Percentiles rank a stretch among this genome's conserved stretches.
Conservation (phyloP, 1,140 invertebrate species). For the Leptinotarsa lineolata region DNA sequence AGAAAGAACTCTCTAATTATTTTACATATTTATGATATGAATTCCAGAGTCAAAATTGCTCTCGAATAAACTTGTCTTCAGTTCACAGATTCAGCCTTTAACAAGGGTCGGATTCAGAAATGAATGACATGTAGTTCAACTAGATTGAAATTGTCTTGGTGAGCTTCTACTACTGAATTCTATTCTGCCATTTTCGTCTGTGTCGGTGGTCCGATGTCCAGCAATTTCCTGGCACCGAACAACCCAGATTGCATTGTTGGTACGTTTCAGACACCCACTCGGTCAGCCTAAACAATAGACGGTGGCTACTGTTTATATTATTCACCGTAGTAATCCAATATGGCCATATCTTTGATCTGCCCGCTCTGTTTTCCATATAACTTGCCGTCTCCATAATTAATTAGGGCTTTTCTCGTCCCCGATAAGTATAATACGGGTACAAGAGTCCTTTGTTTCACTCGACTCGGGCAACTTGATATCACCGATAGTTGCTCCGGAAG, state of each 20-base stretch:
- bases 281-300: conserved; percentile 27
- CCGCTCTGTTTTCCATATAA: conserved; percentile 33
- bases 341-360: conserved; percentile 32
- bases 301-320: conserved; percentile 29
- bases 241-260: not conserved
- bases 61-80: too few relatives aligned
- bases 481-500: not conserved
- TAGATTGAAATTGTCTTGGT: too few relatives aligned
- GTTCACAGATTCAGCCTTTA: too few relatives aligned
- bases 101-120: too few relatives aligned
- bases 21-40: too few relatives aligned
- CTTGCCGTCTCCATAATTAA: conserved; percentile 33
- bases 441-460: conserved; percentile 27
- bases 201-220: not conserved
- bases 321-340: conserved; percentile 32
- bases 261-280: conserved; percentile 20
- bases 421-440: conserved; percentile 31
- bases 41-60: too few relatives aligned
- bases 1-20: too few relatives aligned
- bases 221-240: not conserved
- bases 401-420: conserved; percentile 26
- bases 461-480: conserved; percentile 22
- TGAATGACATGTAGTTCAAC: too few relatives aligned
- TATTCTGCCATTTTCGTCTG: too few relatives aligned
- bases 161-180: too few relatives aligned